Evolutionary conservation across 2,113 vertebrate species (phyloP).

Genomic region (Microtus montanus): DNA sequence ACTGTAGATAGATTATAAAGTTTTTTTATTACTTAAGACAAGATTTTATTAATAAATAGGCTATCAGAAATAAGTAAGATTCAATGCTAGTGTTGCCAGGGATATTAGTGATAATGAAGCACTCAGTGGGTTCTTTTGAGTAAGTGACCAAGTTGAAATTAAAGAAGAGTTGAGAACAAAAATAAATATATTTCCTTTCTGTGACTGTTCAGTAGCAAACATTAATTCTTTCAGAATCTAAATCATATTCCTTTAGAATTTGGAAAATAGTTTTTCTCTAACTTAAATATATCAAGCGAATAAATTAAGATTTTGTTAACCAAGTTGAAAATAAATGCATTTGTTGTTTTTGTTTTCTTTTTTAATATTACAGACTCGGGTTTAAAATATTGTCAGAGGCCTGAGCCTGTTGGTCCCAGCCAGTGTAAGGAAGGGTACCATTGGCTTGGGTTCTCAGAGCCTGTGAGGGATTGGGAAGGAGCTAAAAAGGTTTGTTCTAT

Average conservation of each 20-base stretch:
- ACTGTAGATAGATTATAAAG: conserved; percentile 30
- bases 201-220: conserved; percentile 10
- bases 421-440: too few relatives aligned
- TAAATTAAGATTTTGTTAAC: conserved; percentile 59
- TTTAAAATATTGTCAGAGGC: neutral
- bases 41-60: conserved; percentile 54
- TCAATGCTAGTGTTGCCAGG: neutral
- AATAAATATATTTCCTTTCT: conserved; percentile 48
- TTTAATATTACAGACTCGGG: neutral
- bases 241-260: conserved; percentile 50
- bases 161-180: conserved; percentile 9
- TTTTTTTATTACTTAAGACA: conserved; percentile 47
- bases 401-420: too few relatives aligned
- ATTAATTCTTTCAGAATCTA: conserved; percentile 34
- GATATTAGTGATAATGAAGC: neutral
- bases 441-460: too few relatives aligned
- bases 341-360: neutral
- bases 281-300: neutral
- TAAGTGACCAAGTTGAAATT: conserved; percentile 37
- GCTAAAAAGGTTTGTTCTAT: too few relatives aligned
- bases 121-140: neutral
- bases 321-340: conserved; percentile 45
- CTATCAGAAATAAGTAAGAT: conserved; percentile 45
- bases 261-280: conserved; percentile 49
- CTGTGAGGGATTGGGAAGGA: too few relatives aligned